Base-by-base conservation (phyloP, 2,888 invertebrate genomes). In the Teleiodes luculella region DNA sequence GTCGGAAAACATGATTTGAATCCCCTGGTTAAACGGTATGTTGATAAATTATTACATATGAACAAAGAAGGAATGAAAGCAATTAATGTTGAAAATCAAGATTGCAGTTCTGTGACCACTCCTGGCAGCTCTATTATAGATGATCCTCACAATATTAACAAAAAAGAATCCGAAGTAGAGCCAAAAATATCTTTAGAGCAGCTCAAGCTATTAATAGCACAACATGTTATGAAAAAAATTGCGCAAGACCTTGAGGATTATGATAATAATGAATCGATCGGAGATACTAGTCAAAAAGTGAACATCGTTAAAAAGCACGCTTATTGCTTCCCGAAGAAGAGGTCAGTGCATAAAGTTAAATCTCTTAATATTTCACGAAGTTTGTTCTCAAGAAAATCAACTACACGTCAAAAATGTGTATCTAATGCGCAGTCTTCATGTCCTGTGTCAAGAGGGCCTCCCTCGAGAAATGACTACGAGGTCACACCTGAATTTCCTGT, bases 71-170 rank as follows among this genome's bases (percentile, higher is more conserved):
- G 83, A 1, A 61, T 86, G 16, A 83, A 80, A 68, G 84, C 84
- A 6, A 68, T 89, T 47, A 78, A 88, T 68, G 74, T 90, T 36
- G 74, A 81, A 16, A 80, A 82, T 58, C 84, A 86, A 68, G 84
- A 88, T 52, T 88, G 90, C 57, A 90, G 90, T 63, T 74, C 81
- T 1, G 78, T 87, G 3, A 67, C 78, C n/a, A 90, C 90, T 11
- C 90, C 90, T 14, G 76, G 81, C 3, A 90, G 88, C 62, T 90
- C 90, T 0, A 76, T 90, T 51, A 76, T 90, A 31, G 81, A 89
- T 58, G 72, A 80, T 1, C 71, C 80, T 10, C 71, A 67, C 33
- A 90, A 90, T 65, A 57, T 74, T 11, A 63, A 70, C 41, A 10
- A 64, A 62, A 28, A 64, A 61, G 30, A 74, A 71, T 58, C 30